These are phyloP conservation scores for Zelleria hepariella DNA, from an alignment of 2,888 invertebrate genomes.

Conservation along the genomic window DNA sequence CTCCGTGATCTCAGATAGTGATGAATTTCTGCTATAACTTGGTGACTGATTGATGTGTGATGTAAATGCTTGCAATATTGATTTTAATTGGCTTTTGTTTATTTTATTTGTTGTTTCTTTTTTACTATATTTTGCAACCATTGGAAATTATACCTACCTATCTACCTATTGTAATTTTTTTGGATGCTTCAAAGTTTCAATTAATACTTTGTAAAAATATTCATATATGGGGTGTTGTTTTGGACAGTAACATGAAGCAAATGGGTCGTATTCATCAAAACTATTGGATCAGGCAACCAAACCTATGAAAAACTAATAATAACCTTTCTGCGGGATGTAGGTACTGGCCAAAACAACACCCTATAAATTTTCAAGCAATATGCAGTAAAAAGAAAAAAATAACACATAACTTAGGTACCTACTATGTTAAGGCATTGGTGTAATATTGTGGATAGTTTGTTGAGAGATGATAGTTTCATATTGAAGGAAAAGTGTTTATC, in stretches of 20 bases:
- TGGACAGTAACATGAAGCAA: no score
- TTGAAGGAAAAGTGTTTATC: slow-evolving; percentile 61
- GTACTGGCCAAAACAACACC: no score
- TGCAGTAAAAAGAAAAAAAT: slow-evolving; percentile 30
- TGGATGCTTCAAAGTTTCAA: neutral
- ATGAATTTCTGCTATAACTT: neutral
- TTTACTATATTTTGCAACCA: neutral
- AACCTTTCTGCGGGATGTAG: no score
- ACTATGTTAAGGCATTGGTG: slow-evolving; percentile 32
- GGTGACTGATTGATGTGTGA: neutral
- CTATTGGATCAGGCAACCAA: no score
- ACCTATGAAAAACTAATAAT: no score
- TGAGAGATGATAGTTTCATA: slow-evolving; percentile 69
- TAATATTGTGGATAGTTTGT: slow-evolving; percentile 50
- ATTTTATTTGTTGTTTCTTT: neutral
- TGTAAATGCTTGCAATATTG: neutral
- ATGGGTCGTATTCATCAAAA: no score
- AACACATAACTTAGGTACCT: slow-evolving; percentile 33
- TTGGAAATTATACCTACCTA: neutral
- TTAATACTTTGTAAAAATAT: neutral
- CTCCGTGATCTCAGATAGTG: neutral
- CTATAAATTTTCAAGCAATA: slow-evolving; percentile 38
- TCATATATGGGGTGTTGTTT: no score
- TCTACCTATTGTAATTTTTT: neutral
- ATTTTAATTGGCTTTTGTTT: neutral